A percentile compares a stretch with the other conserved stretches of the same genome.
Conservation (phyloP, 2,797 vertebrate species). For the Bovichtus variegatus region DNA sequence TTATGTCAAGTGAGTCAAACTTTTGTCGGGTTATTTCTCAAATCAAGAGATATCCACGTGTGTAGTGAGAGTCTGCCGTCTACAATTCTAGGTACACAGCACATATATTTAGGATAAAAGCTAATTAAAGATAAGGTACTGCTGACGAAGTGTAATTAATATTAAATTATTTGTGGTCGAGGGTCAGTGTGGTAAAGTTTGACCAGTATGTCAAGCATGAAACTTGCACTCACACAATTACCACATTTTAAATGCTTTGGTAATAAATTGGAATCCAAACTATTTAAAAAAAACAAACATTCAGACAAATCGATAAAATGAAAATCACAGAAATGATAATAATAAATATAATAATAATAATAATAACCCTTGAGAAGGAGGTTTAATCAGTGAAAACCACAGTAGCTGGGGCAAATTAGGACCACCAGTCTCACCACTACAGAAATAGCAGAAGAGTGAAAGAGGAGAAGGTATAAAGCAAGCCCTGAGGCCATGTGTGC, state of each 20-base stretch:
- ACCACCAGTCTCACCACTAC: neutral
- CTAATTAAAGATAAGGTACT: constrained; percentile 8
- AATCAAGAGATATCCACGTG: constrained; percentile 1
- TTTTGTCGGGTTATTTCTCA: constrained; percentile 6
- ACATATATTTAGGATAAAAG: constrained; percentile 6
- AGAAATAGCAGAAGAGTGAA: neutral
- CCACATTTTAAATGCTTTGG: neutral
- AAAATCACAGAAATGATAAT: neutral
- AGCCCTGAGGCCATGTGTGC: constrained; percentile 3
- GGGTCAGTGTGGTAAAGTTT: constrained; percentile 35
- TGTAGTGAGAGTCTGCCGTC: neutral
- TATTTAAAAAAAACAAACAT: neutral
- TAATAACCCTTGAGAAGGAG: neutral
- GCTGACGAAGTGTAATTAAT: constrained; percentile 35
- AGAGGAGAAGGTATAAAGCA: constrained; percentile 4
- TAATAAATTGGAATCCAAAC: neutral
- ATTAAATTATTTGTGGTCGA: constrained; percentile 36
- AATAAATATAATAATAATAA: too few relatives aligned
- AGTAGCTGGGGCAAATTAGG: neutral
- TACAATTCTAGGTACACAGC: neutral
- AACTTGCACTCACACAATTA: neutral
- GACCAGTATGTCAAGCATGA: constrained; percentile 2
- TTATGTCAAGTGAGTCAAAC: too few relatives aligned
- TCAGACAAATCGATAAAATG: neutral
- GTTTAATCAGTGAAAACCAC: neutral